These are phyloP conservation scores for Hyles vespertilio DNA, from an alignment of 1,140 invertebrate species.

Conservation along the genomic window DNA sequence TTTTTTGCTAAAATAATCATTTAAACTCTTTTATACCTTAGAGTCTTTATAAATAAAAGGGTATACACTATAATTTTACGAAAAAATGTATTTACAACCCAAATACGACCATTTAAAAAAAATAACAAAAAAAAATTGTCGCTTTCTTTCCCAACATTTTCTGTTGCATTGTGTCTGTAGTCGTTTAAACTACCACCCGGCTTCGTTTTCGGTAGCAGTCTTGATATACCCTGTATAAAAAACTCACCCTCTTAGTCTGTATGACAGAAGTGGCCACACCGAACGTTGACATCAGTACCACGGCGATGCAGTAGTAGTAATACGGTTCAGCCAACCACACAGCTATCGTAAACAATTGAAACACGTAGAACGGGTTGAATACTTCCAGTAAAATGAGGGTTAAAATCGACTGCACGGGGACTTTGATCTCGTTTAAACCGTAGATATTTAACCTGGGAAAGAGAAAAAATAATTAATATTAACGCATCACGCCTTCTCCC, in stretches of 20 bases:
- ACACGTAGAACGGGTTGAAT: constrained; percentile 97
- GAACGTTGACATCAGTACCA: constrained; percentile 90
- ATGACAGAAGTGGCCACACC: constrained; percentile 89
- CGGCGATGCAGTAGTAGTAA: constrained; percentile 90
- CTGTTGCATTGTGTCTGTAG: too few species aligned
- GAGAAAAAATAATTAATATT: constrained; percentile 4
- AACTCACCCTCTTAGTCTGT: constrained; percentile 86
- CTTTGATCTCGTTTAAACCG: constrained; percentile 87
- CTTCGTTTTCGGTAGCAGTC: too few species aligned
- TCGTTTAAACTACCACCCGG: too few species aligned
- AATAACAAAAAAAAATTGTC: too few species aligned
- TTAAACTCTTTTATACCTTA: too few species aligned
- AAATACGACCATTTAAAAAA: too few species aligned
- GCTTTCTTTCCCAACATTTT: too few species aligned
- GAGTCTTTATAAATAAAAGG: too few species aligned
- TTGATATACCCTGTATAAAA: too few species aligned
- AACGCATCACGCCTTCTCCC: not conserved
- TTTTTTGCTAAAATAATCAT: too few species aligned
- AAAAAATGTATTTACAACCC: too few species aligned
- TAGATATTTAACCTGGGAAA: constrained; percentile 82
- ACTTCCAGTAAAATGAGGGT: constrained; percentile 86
- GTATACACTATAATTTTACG: too few species aligned
- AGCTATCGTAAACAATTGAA: constrained; percentile 91
- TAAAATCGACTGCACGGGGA: constrained; percentile 84
- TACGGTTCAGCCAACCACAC: constrained; percentile 90